Conservation (phyloP, 2,888 invertebrate species). For the Phrixothrix hirtus region DNA sequence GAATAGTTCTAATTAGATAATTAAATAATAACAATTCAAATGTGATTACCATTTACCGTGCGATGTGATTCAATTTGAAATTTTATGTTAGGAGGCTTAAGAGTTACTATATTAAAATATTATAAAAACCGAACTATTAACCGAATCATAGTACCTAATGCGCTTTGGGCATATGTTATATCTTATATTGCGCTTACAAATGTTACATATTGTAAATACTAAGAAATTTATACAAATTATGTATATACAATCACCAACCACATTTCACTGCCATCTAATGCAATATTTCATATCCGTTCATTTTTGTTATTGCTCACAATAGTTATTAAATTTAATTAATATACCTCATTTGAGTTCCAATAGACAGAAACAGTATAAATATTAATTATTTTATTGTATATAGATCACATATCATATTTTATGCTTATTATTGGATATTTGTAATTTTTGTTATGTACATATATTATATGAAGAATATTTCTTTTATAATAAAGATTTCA, state of each 20-base stretch:
- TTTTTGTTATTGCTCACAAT: slow-evolving; percentile 34
- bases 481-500: slow-evolving; percentile 33
- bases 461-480: slow-evolving; percentile 30
- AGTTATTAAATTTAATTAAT: slow-evolving; percentile 32
- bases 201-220: slow-evolving; percentile 29
- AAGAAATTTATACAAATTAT: slow-evolving; percentile 18
- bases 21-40: slow-evolving; percentile 10
- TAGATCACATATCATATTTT: slow-evolving; percentile 36
- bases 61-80: slow-evolving; percentile 26
- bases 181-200: slow-evolving; percentile 20
- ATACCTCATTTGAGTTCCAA: slow-evolving; percentile 42
- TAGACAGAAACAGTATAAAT: slow-evolving; percentile 24
- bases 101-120: slow-evolving; percentile 6
- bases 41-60: slow-evolving; percentile 25
- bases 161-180: slow-evolving; percentile 26
- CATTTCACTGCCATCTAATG: slow-evolving; percentile 33
- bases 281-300: slow-evolving; percentile 25
- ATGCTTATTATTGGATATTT: slow-evolving; percentile 32
- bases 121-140: slow-evolving; percentile 17
- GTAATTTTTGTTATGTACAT: slow-evolving; percentile 36
- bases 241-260: slow-evolving; percentile 28
- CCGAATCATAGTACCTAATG: slow-evolving; percentile 30
- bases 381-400: slow-evolving; percentile 32
- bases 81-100: slow-evolving; percentile 16
- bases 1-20: slow-evolving; percentile 18